Evolutionary conservation across 2,113 vertebrate genomes (phyloP).

Genomic region (Strix aluco): DNA sequence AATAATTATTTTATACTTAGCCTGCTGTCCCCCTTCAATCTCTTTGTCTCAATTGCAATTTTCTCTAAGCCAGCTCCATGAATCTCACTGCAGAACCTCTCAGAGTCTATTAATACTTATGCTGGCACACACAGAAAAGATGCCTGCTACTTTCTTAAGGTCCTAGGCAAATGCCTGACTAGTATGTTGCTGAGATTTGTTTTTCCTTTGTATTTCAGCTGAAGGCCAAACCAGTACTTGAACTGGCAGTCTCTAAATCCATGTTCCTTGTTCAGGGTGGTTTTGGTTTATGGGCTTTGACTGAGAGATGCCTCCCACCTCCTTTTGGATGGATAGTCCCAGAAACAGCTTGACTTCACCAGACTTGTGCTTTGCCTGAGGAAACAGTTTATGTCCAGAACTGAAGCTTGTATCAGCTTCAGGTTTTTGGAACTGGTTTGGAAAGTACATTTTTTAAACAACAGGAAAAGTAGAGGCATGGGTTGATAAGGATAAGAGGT

Average conservation of each 20-base stretch:
- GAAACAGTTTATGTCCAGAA: background rate
- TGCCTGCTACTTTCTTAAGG: background rate
- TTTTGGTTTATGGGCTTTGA: background rate
- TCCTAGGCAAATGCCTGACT: background rate
- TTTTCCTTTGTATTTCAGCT: background rate
- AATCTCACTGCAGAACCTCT: background rate
- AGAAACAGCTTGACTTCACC: background rate
- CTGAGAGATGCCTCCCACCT: background rate
- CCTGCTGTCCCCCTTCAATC: background rate
- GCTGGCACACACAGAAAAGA: background rate
- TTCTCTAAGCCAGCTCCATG: background rate
- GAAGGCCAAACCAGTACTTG: background rate
- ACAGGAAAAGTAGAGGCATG: background rate
- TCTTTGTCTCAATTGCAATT: background rate
- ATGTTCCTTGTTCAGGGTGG: background rate
- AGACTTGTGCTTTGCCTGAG: background rate
- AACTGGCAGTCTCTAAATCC: background rate
- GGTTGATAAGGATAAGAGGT: background rate
- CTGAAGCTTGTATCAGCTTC: background rate
- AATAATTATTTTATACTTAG: slow-evolving; percentile 28
- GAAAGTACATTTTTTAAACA: background rate
- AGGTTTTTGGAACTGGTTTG: background rate
- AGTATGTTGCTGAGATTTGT: background rate
- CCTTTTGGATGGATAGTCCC: background rate
- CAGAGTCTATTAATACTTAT: background rate